phyloP scores from a whole-genome alignment of 2,113 vertebrate genomes.

The Oenanthe melanoleuca region DNA sequence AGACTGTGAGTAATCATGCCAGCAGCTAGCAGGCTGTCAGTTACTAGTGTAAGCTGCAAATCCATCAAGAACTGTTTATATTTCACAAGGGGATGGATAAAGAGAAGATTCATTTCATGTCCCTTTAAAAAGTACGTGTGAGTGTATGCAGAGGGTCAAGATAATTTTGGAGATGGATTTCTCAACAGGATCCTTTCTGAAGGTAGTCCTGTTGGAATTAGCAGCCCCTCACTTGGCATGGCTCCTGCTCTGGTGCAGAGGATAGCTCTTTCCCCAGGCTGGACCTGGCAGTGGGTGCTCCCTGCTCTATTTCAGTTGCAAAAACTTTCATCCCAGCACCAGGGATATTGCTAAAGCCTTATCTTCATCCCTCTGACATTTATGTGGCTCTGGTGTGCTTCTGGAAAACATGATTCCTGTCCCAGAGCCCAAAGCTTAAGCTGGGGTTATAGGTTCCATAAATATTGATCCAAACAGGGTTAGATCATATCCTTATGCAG shows the following conservation, averaged over 20 bases:
- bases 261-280: not conserved
- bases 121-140: not conserved
- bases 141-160: not conserved
- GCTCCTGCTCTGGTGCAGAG: not conserved
- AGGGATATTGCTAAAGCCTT: not conserved
- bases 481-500: not conserved
- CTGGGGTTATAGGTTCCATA: not conserved
- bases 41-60: slow-evolving; percentile 25
- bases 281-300: not conserved
- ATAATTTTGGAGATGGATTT: slow-evolving; percentile 18
- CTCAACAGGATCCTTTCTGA: not conserved
- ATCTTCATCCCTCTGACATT: slow-evolving; percentile 8
- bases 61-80: slow-evolving; percentile 38
- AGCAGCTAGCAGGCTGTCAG: slow-evolving; percentile 58
- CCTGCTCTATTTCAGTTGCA: not conserved
- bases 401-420: not conserved
- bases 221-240: not conserved
- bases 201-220: not conserved
- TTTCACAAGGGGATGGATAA: slow-evolving; percentile 3
- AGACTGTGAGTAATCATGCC: slow-evolving; percentile 49
- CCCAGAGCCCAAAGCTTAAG: not conserved
- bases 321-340: not conserved
- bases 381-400: not conserved
- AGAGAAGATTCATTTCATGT: not conserved
- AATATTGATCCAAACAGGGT: not conserved